Base-by-base conservation (phyloP, 2,797 vertebrate species). In the Nasua narica region DNA sequence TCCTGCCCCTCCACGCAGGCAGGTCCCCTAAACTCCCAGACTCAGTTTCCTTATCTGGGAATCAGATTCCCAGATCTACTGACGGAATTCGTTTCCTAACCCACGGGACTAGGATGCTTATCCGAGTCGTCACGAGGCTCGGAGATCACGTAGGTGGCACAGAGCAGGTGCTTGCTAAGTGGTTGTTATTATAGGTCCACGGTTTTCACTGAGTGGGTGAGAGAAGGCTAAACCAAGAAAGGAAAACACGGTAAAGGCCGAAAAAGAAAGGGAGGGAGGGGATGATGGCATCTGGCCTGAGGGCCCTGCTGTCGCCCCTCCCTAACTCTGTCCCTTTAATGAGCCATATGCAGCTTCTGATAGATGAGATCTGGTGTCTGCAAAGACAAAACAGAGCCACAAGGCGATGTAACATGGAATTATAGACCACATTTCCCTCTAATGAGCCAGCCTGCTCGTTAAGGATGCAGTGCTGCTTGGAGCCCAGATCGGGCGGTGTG, bases 301-400 rank as follows among this genome's bases (percentile, higher is more conserved):
- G 25, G 69, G 56, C 76, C 37, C 56, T 77, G 78, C 69, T 84
- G 69, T 2, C 1, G 72, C 35, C 84, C 82, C 79, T 81, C 60
- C 48, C 94, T 35, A 19, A 46, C 74, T 79, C 87, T 83, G 90
- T 60, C 56, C 84, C 69, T 48, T 88, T 74, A 84, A 70, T 7
- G n/a, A 93, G 87, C 87, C 74, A 69, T 4, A 8, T 9, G 72
- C 40, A 74, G 76, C 37, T 72, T 94, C 90, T 23, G n/a, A 4
- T 46, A 72, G 87, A 43, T 25, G 91, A 62, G 89, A 77, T 40
- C 87, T 52, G 60, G 35, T 37, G 27, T 94, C 90, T 90, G 96
- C 92, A 65, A 82, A 87, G 83, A 83, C 93, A 40, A 79, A 82
- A 77, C 69, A 13, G 6, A 93, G 87, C 93, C 93, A n/a, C 62